A percentile compares a stretch with the other conserved stretches of the same genome.
Evolutionary conservation across 2,797 vertebrate genomes (phyloP).

Genomic region (Helostoma temminkii): DNA sequence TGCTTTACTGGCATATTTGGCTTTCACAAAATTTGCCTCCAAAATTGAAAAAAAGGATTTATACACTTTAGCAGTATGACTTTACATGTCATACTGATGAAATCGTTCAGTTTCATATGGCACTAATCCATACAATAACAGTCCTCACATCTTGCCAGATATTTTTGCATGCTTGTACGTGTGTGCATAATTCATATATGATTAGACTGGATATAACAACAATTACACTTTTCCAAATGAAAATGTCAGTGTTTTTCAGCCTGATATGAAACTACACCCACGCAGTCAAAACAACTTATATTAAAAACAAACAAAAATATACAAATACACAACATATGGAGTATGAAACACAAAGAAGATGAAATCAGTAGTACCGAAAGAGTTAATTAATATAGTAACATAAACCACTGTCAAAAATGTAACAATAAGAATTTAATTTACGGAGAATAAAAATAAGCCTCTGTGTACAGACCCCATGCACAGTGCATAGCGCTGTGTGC

Average conservation of each 20-base stretch:
- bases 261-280: background rate
- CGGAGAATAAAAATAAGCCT: background rate
- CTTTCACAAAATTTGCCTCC: too few species aligned
- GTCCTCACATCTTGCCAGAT: background rate
- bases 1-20: too few species aligned
- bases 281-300: background rate
- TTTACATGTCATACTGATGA: too few species aligned
- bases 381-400: background rate
- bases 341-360: background rate
- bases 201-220: background rate
- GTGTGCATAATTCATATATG: background rate
- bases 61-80: too few species aligned
- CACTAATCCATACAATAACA: background rate
- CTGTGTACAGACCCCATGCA: constrained; percentile 40
- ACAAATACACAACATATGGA: background rate
- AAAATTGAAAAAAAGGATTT: too few species aligned
- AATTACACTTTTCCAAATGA: background rate
- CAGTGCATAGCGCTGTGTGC: constrained; percentile 21
- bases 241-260: background rate
- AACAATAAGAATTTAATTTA: background rate
- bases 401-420: background rate
- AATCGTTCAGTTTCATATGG: constrained; percentile 1
- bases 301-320: background rate
- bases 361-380: background rate
- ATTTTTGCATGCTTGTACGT: background rate